A percentile compares a stretch with the other conserved stretches of the same genome.
Conservation (phyloP, 1,140 invertebrate genomes). For the Aplysia californica region DNA sequence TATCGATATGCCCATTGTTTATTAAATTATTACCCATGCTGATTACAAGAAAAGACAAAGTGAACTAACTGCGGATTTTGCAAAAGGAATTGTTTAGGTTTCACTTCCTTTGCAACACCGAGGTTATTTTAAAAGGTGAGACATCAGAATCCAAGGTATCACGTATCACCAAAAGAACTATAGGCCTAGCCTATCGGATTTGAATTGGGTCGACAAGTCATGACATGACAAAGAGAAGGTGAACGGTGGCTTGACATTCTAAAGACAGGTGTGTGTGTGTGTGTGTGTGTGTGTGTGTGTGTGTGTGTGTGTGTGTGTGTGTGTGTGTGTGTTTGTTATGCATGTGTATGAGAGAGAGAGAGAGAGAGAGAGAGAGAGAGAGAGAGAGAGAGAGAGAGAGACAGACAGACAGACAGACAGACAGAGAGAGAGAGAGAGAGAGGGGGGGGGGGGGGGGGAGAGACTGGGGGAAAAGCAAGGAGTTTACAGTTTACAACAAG, state of each 20-base stretch:
- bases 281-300: background rate
- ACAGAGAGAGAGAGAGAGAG: background rate
- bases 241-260: background rate
- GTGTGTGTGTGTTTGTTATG: no score
- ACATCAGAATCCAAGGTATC: background rate
- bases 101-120: background rate
- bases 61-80: background rate
- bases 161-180: no score
- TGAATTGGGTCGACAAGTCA: background rate
- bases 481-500: background rate
- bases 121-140: background rate
- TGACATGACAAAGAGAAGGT: no score
- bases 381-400: slow-evolving; percentile 9
- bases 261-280: background rate
- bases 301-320: background rate
- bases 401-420: background rate
- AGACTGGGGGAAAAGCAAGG: background rate
- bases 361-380: background rate
- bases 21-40: no score
- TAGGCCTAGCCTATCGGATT: background rate
- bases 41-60: no score
- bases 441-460: slow-evolving; percentile 7
- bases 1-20: no score
- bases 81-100: background rate
- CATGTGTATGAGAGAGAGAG: no score